Evolutionary conservation across 1,140 invertebrate genomes (phyloP), one percentile per base, ranked within the genome.

Genomic region (Littorina saxatilis): DNA sequence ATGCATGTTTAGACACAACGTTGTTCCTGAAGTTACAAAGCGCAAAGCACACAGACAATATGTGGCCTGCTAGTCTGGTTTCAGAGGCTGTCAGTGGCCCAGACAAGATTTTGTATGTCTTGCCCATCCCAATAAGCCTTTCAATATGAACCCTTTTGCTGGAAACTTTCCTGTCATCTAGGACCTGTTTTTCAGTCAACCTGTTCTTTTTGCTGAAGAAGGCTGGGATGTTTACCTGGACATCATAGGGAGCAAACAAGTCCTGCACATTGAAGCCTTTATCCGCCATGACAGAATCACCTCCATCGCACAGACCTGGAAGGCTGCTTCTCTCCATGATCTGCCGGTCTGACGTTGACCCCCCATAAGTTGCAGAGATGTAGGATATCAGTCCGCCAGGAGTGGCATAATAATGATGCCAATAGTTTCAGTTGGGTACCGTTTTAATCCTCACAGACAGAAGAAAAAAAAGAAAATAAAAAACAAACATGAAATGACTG

Each of bases 71-170:
- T 20, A 82, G 23, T 47, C 74, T 82, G 58, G 73, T 72, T 52
- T 82, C 80, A 9, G 80, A 82, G 20, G 17, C 43, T 23, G 47
- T 68, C 39, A 86, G 52, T 47, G 68, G 43, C 27, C 72, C 29
- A 3, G 27, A 63, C 11, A 84, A 72, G 61, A 81, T 81, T 80
- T 82, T 80, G 61, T 35, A 85, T 76, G 79, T 84, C 79, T 85
- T 86, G 20, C 27, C 82, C 40, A 84, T 78, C n/a, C 80, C 81
- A 80, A 83, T 84, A 3, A 86, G 74, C 20, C 74, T 32, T 58
- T 86, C 80, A 43, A 85, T 76, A 72, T 84, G 81, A 0, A 86
- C 81, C 27, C 83, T 20, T 80, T 84, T 81, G 55, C 79, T 80
- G 17, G 84, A 80, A 47, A 84, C 79, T 73, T 83, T 84, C 20